Evolutionary conservation across 1,140 invertebrate genomes (phyloP).

Genomic region (Scylla paramamosain): DNA sequence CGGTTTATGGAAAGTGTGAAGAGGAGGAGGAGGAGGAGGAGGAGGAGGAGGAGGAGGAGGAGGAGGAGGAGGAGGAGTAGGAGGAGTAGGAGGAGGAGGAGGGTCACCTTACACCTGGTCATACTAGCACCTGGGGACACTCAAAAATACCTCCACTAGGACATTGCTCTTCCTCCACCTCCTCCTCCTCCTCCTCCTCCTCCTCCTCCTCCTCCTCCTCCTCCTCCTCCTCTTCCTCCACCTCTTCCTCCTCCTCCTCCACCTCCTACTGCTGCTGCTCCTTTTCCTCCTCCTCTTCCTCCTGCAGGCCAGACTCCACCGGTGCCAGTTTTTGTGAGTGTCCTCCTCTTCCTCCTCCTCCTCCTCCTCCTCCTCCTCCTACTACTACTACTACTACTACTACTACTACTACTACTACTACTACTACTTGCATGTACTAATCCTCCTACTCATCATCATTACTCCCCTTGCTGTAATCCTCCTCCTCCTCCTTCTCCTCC

Average conservation of each 20-base stretch:
- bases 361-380: too few relatives aligned
- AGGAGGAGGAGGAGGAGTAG: not conserved
- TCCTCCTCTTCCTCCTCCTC: not conserved
- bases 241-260: not conserved
- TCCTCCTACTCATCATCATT: too few relatives aligned
- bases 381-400: too few relatives aligned
- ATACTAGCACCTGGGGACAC: not conserved
- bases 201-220: too few relatives aligned
- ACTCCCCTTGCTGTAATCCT: too few relatives aligned
- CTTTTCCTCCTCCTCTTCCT: not conserved
- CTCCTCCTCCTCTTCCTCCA: too few relatives aligned
- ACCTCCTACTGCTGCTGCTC: not conserved
- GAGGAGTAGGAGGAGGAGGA: not conserved
- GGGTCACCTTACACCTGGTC: not conserved
- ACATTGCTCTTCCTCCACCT: not conserved
- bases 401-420: too few relatives aligned
- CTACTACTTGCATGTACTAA: too few relatives aligned
- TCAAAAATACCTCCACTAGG: not conserved
- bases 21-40: not conserved
- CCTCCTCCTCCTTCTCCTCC: too few relatives aligned
- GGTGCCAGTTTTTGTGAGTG: not conserved
- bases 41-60: slow-evolving; percentile 6
- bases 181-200: too few relatives aligned
- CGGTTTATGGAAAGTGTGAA: not conserved
- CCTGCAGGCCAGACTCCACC: not conserved